A percentile compares a stretch with the other conserved stretches of the same genome.
phyloP scores from a whole-genome alignment of 2,888 invertebrate species.

The Dimorphilus gyrociliatus region DNA sequence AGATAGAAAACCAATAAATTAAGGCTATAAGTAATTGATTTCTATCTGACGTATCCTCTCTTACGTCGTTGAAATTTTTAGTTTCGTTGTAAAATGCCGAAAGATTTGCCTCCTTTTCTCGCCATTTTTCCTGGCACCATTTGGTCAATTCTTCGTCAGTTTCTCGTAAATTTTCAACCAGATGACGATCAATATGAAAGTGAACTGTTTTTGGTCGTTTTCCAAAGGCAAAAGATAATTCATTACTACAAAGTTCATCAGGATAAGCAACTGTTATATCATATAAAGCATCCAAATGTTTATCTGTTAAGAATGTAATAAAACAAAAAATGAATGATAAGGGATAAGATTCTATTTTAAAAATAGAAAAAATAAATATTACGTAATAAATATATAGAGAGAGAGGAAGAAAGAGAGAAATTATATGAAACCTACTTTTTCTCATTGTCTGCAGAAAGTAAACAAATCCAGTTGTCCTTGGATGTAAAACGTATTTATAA shows the following conservation, averaged over 20 bases:
- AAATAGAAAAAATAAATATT: conserved; percentile 1
- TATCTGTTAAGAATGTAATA: conserved; percentile 27
- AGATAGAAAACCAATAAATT: too few species aligned
- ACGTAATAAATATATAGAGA: conserved; percentile 1
- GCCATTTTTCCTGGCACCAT: conserved; percentile 36
- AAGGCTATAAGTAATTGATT: too few species aligned
- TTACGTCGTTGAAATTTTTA: conserved; percentile 7
- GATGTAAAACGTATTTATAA: conserved; percentile 65
- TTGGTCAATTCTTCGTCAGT: conserved; percentile 12
- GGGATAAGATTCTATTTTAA: conserved; percentile 2
- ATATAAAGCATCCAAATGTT: conserved; percentile 58
- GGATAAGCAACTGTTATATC: conserved; percentile 74
- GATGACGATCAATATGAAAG: conserved; percentile 49
- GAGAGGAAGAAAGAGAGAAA: conserved; percentile 1
- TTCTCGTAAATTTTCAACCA: conserved; percentile 12
- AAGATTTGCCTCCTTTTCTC: conserved; percentile 33
- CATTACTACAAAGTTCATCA: conserved; percentile 54
- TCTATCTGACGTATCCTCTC: too few species aligned
- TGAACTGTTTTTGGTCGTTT: conserved; percentile 57
- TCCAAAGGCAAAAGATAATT: conserved; percentile 53
- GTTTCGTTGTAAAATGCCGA: conserved; percentile 13
- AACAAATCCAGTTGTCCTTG: conserved; percentile 59
- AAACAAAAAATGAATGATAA: conserved; percentile 1
- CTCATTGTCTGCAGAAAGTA: conserved; percentile 42
- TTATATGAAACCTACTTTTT: conserved; percentile 34